Conservation (phyloP, 2,113 vertebrate genomes). For the Xyliphius kryptos region DNA sequence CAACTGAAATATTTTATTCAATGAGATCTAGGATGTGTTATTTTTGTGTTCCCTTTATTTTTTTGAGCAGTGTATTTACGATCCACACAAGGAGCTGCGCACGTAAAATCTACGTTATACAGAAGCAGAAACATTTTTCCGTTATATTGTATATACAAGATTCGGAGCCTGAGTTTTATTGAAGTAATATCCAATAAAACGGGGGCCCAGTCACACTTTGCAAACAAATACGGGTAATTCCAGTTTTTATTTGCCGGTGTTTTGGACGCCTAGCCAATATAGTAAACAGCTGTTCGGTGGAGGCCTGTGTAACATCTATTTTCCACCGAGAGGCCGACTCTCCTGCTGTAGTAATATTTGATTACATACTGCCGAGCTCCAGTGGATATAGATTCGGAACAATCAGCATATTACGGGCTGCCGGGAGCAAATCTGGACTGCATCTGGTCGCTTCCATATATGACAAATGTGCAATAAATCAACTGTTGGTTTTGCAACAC, state of each 20-base stretch:
- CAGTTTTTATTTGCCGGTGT: conserved; percentile 30
- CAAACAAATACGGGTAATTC: conserved; percentile 32
- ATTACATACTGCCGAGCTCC: conserved; percentile 35
- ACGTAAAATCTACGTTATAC: too few species aligned
- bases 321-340: conserved; percentile 33
- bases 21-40: too few species aligned
- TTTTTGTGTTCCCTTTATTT: too few species aligned
- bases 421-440: conserved; percentile 37
- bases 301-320: conserved; percentile 33
- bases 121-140: too few species aligned
- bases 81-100: too few species aligned
- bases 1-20: too few species aligned
- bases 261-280: conserved; percentile 28
- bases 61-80: too few species aligned
- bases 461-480: conserved; percentile 42
- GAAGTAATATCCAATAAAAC: not conserved
- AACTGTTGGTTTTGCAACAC: conserved; percentile 22
- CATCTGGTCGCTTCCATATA: conserved; percentile 32
- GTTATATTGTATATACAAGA: too few species aligned
- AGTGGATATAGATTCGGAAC: conserved; percentile 33
- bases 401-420: conserved; percentile 28
- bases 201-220: not conserved
- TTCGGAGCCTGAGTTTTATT: not conserved
- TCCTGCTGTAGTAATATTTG: conserved; percentile 41
- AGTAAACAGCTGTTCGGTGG: conserved; percentile 39